Conservation (phyloP, 2,888 invertebrate genomes). For the Eupithecia subumbrata region DNA sequence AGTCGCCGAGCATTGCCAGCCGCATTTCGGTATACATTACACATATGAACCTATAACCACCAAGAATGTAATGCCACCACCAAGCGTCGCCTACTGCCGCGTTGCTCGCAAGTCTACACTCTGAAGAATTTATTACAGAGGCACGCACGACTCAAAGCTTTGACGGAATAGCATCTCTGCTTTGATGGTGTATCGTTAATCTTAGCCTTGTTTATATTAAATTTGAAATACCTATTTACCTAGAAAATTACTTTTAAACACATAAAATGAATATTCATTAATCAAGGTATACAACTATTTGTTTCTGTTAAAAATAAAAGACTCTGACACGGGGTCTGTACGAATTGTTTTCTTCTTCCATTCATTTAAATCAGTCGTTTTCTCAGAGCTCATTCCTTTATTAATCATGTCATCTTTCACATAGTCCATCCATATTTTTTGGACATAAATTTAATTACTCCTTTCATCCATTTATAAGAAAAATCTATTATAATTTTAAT, state of each 20-base stretch:
- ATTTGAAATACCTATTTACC: not conserved
- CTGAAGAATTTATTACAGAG: slow-evolving; percentile 10
- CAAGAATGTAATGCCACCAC: not conserved
- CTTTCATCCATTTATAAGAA: no score
- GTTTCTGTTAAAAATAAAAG: no score
- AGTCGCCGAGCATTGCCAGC: not conserved
- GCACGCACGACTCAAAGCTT: slow-evolving; percentile 7
- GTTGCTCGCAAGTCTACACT: slow-evolving; percentile 6
- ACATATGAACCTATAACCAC: not conserved
- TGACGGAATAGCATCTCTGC: not conserved
- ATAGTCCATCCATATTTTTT: no score
- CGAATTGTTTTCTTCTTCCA: no score
- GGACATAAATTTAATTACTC: no score
- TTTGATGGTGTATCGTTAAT: slow-evolving; percentile 13
- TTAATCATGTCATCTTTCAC: no score
- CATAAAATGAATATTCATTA: no score
- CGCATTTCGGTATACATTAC: not conserved
- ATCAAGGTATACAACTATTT: no score
- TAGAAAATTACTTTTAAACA: not conserved
- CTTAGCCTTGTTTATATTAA: slow-evolving; percentile 11
- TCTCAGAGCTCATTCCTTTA: no score
- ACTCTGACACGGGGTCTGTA: no score
- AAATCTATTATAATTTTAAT: no score
- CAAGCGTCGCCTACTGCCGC: not conserved
- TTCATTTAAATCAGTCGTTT: no score